Conservation (phyloP, 2,113 vertebrate species). For the Coptodon bakossiorum region DNA sequence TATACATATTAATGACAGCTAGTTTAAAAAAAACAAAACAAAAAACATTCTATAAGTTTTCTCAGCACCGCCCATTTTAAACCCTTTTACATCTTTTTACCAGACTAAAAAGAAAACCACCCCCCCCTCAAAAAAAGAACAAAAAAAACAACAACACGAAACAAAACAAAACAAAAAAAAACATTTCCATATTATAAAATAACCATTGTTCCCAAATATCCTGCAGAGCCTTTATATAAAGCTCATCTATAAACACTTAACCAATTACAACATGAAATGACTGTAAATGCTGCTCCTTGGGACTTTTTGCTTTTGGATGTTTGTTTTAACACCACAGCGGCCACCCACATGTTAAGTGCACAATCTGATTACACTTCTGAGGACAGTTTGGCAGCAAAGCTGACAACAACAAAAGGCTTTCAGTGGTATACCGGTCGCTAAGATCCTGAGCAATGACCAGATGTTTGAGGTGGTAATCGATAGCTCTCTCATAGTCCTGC, state of each 20-base stretch:
- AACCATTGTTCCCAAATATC: background rate
- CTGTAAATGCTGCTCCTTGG: background rate
- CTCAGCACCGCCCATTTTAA: background rate
- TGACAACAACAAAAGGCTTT: background rate
- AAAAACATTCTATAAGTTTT: background rate
- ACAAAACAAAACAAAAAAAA: background rate
- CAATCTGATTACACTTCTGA: background rate
- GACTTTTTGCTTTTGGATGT: background rate
- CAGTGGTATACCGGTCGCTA: conserved; percentile 74
- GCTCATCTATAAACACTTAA: background rate
- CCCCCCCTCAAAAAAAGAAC: rapidly evolving
- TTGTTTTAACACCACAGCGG: background rate
- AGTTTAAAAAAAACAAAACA: background rate
- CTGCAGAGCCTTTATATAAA: background rate
- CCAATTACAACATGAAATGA: background rate
- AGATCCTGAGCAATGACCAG: conserved; percentile 91
- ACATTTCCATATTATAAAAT: background rate
- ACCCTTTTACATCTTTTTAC: background rate
- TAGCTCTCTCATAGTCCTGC: conserved; percentile 91
- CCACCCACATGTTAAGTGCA: background rate
- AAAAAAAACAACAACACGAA: rapidly evolving
- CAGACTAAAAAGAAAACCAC: background rate
- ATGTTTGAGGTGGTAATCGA: conserved; percentile 95
- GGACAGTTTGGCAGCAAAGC: background rate
- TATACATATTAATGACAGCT: background rate